These are phyloP conservation scores for Anaspis maculata DNA, from an alignment of 2,888 invertebrate species.

Conservation along the genomic window DNA sequence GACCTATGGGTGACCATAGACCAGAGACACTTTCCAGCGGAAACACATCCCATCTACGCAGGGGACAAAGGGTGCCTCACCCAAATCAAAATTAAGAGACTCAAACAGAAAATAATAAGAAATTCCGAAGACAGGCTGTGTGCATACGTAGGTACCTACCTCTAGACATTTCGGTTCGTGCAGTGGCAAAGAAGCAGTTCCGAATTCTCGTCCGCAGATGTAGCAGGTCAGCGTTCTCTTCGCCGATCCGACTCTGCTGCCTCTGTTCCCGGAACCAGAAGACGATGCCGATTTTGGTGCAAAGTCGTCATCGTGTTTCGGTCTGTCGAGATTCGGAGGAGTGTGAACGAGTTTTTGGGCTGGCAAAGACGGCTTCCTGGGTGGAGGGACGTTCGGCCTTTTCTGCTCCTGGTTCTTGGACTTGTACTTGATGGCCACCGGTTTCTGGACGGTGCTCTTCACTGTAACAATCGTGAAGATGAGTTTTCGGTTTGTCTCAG, in stretches of 20 bases:
- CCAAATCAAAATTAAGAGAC: no score
- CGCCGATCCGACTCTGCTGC: constrained; percentile 18
- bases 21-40: no score
- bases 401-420: constrained; percentile 19
- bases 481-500: no score
- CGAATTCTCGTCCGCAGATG: constrained; percentile 58
- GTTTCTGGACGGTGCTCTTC: constrained; percentile 46
- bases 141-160: no score
- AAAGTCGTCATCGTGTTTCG: no score
- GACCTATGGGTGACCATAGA: no score
- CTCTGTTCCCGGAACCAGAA: constrained; percentile 8
- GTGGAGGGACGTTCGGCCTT: constrained; percentile 7
- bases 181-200: constrained; percentile 54
- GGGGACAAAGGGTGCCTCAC: no score
- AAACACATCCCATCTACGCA: no score
- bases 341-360: constrained; percentile 18
- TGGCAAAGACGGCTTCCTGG: constrained; percentile 17
- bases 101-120: no score
- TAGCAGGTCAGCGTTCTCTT: constrained; percentile 48
- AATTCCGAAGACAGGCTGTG: no score
- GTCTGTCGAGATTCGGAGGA: constrained; percentile 8
- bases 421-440: constrained; percentile 44
- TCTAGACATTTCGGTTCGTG: constrained; percentile 60
- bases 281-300: no score
- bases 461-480: constrained; percentile 24